Evolutionary conservation across 2,797 vertebrate species (phyloP).

Genomic region (Propithecus perrieri): DNA sequence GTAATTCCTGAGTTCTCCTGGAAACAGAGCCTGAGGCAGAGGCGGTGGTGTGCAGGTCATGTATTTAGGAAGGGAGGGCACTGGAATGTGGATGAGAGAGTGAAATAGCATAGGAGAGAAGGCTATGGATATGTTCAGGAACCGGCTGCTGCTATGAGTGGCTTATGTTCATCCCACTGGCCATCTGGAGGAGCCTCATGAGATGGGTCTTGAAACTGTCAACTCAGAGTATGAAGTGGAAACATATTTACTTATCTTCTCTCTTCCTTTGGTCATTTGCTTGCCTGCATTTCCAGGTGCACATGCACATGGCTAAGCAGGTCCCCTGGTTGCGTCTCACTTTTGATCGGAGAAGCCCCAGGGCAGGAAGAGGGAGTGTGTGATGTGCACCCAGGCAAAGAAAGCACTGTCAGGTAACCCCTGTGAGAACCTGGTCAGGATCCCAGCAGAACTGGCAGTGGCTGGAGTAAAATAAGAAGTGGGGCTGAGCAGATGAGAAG

Average conservation of each 20-base stretch:
- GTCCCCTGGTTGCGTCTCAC: background rate
- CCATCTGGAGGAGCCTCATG: background rate
- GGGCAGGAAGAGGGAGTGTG: background rate
- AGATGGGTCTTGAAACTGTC: background rate
- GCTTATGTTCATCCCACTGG: accelerated
- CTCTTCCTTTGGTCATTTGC: background rate
- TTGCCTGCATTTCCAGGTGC: background rate
- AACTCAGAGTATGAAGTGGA: background rate
- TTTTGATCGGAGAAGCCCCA: background rate
- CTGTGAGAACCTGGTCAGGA: background rate
- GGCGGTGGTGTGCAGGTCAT: background rate
- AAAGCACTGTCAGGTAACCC: background rate
- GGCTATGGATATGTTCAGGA: background rate
- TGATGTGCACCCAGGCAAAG: background rate
- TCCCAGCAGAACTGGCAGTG: background rate
- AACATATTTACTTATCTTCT: background rate
- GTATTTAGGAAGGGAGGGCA: background rate
- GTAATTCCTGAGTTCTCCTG: conserved; percentile 57
- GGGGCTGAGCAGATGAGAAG: background rate
- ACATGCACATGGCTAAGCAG: background rate
- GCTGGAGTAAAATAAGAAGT: background rate
- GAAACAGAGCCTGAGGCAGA: conserved; percentile 41
- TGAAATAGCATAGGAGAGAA: background rate
- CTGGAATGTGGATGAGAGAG: background rate
- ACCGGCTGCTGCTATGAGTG: accelerated